phyloP scores from a whole-genome alignment of 2,113 vertebrate genomes.

The Ifrita kowaldi region DNA sequence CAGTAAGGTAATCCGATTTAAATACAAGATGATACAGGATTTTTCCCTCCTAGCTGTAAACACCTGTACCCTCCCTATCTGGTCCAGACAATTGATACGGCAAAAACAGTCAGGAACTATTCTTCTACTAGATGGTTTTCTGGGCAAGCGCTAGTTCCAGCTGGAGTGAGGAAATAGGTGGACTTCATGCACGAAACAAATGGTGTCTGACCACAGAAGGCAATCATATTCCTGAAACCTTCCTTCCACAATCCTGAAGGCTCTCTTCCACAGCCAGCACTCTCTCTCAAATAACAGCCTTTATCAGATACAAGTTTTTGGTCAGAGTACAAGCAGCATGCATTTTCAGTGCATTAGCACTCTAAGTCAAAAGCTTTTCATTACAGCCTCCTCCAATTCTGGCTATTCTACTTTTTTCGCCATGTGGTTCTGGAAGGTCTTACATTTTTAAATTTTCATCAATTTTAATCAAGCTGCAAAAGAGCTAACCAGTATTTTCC shows the following conservation, averaged over 20 bases:
- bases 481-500: neutral
- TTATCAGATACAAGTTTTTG: neutral
- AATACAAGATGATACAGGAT: neutral
- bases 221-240: neutral
- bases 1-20: neutral
- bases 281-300: neutral
- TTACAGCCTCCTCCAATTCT: neutral
- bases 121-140: neutral
- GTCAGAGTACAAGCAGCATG: neutral
- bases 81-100: neutral
- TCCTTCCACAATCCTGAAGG: neutral
- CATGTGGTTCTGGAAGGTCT: neutral
- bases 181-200: neutral
- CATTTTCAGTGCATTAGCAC: neutral
- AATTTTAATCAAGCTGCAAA: neutral
- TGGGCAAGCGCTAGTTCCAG: neutral
- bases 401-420: neutral
- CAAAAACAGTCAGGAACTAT: neutral
- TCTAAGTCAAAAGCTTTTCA: neutral
- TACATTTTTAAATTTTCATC: neutral
- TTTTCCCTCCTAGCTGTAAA: neutral
- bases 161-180: neutral
- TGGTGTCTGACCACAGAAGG: neutral
- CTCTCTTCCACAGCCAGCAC: neutral
- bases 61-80: fast-evolving